Evolutionary conservation across 2,113 vertebrate genomes (phyloP), one percentile per base, ranked within the genome.

Genomic region (Vulpes lagopus): DNA sequence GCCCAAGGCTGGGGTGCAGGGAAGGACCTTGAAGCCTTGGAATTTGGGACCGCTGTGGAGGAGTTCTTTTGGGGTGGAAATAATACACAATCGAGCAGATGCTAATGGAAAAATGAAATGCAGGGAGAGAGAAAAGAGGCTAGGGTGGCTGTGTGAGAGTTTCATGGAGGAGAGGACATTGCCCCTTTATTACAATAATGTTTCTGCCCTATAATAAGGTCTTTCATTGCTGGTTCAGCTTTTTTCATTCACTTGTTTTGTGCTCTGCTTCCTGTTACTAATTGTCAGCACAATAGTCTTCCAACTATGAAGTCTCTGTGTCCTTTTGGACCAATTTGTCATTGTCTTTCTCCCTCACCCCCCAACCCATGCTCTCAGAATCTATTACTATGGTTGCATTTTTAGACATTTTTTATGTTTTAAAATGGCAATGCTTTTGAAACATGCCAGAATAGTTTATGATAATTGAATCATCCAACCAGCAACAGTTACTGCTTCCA

Each of bases 241-340:
- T 93, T 98, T 98, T 95, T 97, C 97, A 98, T 98, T 98, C 97
- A 98, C 91, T 97, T 96, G 98, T 98, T 98, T 96, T 98, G 98
- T 96, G 93, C 96, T 96, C 97, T 93, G 96, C 98, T 98, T 98
- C 98, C 98, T 98, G 94, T 98, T 83, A 83, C 97, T 98, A 98
- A 98, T 98, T 98, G 98, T 97, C 93, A 96, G 98, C 97, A 98
- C 97, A 98, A 98, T 98, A 89, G 97, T 93, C 94, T 94, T 97
- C 95, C 97, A 96, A 95, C 95, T 95, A 97, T 97, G 97, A 97
- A 96, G 97, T 97, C 97, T 95, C 95, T 86, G 97, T 98, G 98
- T 97, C 97, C 97, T 98, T 97, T 97, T 93, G 82, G 97, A 97
- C 98, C 98, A 96, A 98, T 98, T 98, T 98, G 97, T 97, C 93